Evolutionary conservation across 2,888 invertebrate species (phyloP).

Genomic region (Lampropteryx suffumata): DNA sequence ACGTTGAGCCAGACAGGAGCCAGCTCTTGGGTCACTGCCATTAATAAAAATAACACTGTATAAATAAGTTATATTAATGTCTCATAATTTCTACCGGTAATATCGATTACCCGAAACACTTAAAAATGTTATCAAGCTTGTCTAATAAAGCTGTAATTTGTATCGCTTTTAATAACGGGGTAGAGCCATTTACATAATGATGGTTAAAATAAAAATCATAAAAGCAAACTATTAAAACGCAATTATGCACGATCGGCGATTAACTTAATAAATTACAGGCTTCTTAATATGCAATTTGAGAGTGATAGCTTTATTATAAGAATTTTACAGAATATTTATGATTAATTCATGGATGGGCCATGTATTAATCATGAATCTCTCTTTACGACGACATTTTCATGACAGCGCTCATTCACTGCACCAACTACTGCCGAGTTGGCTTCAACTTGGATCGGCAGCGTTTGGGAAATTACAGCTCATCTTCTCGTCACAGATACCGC

Average conservation of each 20-base stretch:
- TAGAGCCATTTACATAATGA: constrained; percentile 50
- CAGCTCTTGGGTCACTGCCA: too few species aligned
- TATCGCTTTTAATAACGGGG: constrained; percentile 35
- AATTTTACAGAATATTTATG: constrained; percentile 19
- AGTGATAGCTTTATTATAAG: constrained; percentile 50
- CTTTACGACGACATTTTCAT: too few species aligned
- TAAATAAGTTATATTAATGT: too few species aligned
- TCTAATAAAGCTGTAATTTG: constrained; percentile 35
- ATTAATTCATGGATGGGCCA: constrained; percentile 5
- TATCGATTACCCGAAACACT: neutral
- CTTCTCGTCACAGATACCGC: too few species aligned
- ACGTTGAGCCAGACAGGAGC: too few species aligned
- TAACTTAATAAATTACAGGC: constrained; percentile 59
- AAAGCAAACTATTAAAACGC: constrained; percentile 59
- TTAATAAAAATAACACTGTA: too few species aligned
- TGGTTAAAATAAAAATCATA: constrained; percentile 43
- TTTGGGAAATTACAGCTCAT: too few species aligned
- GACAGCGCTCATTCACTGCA: too few species aligned
- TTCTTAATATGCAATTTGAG: constrained; percentile 40
- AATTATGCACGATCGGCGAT: constrained; percentile 64
- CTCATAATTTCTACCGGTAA: neutral
- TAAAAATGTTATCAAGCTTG: constrained; percentile 14
- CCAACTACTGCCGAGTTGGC: too few species aligned
- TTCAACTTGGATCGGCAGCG: too few species aligned
- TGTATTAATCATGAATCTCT: too few species aligned